Conservation (phyloP, 2,888 invertebrate species). For the Caradrina clavipalpis region DNA sequence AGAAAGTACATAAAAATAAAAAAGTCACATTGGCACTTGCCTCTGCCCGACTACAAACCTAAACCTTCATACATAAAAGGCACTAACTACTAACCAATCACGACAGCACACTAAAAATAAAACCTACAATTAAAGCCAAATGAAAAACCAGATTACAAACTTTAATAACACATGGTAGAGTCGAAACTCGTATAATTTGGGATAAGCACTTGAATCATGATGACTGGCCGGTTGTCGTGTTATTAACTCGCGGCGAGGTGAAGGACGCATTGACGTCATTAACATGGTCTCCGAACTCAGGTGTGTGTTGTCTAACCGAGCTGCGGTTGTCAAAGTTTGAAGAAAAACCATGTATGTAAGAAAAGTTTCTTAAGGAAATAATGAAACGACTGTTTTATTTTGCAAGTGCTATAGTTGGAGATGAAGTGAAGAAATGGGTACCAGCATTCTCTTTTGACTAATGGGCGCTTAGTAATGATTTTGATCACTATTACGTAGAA, state of each 20-base stretch:
- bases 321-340: conserved; percentile 42
- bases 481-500: too few species aligned
- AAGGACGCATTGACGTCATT: conserved; percentile 38
- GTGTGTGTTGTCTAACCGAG: conserved; percentile 27
- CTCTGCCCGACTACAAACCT: too few species aligned
- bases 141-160: background rate
- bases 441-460: background rate
- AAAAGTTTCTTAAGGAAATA: background rate
- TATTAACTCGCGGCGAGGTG: conserved; percentile 40
- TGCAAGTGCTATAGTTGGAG: too few species aligned
- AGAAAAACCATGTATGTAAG: background rate
- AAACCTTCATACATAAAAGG: too few species aligned
- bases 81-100: too few species aligned
- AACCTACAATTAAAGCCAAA: background rate
- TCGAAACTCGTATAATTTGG: background rate
- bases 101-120: background rate
- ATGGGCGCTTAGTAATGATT: too few species aligned
- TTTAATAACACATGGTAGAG: background rate
- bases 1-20: too few species aligned
- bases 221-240: conserved; percentile 16
- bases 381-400: too few species aligned
- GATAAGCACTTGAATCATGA: conserved; percentile 3
- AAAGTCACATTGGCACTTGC: too few species aligned
- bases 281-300: conserved; percentile 23
- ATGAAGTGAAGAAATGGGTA: background rate